phyloP scores from a whole-genome alignment of 1,140 invertebrate genomes.

The Drosophila trapezifrons region DNA sequence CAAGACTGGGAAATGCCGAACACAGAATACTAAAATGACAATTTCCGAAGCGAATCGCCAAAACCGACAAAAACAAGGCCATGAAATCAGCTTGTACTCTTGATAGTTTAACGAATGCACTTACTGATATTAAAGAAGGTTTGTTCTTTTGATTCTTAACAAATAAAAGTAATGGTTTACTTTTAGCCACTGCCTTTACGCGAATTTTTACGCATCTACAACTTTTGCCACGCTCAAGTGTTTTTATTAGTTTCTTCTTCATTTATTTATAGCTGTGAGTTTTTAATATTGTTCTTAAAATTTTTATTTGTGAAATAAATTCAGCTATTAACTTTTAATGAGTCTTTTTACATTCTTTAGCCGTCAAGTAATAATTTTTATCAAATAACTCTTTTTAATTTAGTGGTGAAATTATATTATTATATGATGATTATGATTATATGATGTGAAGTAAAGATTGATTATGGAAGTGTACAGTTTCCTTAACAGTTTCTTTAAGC shows the following conservation, averaged over 20 bases:
- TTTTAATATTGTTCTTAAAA: not conserved
- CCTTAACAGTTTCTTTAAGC: no score
- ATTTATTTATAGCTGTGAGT: not conserved
- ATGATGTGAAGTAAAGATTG: no score
- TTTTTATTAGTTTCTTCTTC: not conserved
- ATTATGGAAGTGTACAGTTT: no score
- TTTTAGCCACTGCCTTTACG: not conserved
- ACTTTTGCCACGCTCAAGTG: not conserved
- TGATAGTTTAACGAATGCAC: constrained; percentile 30
- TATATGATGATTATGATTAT: no score
- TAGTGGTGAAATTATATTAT: no score
- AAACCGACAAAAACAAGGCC: constrained; percentile 63
- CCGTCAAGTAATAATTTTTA: not conserved
- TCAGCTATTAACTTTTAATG: not conserved
- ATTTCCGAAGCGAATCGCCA: constrained; percentile 70
- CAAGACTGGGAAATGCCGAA: constrained; percentile 66
- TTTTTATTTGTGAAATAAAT: not conserved
- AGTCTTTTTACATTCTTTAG: no score
- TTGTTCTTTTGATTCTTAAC: not conserved
- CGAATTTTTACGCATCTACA: not conserved
- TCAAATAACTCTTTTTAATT: not conserved
- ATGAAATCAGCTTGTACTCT: constrained; percentile 10
- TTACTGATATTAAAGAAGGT: constrained; percentile 5
- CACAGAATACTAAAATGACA: constrained; percentile 76
- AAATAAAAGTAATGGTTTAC: not conserved